These are phyloP conservation scores for Ophion ellenae DNA, from an alignment of 2,888 invertebrate species.

Conservation along the genomic window DNA sequence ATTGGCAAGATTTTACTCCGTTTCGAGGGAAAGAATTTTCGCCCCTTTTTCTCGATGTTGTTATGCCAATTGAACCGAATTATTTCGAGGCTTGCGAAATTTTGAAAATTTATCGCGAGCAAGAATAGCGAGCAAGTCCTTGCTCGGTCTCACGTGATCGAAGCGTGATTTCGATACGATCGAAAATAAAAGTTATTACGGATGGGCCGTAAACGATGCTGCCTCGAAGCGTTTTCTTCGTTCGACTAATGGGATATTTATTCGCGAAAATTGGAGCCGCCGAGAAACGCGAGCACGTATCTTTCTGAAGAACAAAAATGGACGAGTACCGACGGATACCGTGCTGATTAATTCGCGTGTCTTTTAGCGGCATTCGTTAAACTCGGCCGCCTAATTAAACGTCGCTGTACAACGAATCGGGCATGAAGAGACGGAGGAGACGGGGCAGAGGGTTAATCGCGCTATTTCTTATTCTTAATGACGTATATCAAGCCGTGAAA, in stretches of 20 bases:
- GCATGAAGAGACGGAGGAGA: conserved; percentile 4
- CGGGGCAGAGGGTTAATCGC: conserved; percentile 73
- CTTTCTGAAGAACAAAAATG: conserved; percentile 43
- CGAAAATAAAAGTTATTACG: conserved; percentile 6
- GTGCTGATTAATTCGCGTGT: conserved; percentile 74
- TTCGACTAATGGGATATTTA: conserved; percentile 31
- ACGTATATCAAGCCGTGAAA: conserved; percentile 78
- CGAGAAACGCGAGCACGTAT: conserved; percentile 22
- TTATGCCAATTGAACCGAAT: not conserved
- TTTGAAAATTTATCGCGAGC: not conserved
- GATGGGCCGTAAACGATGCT: not conserved
- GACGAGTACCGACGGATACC: conserved; percentile 57
- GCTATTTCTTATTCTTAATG: conserved; percentile 77
- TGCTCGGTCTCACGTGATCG: not conserved
- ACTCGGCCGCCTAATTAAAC: conserved; percentile 75
- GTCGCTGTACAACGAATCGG: conserved; percentile 54
- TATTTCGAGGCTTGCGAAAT: not conserved
- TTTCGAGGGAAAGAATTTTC: too few relatives aligned
- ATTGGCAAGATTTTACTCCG: too few relatives aligned
- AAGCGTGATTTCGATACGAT: not conserved
- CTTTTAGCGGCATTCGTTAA: conserved; percentile 73
- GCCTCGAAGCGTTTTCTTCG: not conserved
- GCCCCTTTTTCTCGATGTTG: too few relatives aligned
- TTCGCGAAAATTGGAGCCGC: conserved; percentile 14
- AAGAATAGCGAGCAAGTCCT: not conserved